Evolutionary conservation across 2,888 invertebrate species (phyloP).

Genomic region (Caenorhabditis sinica): DNA sequence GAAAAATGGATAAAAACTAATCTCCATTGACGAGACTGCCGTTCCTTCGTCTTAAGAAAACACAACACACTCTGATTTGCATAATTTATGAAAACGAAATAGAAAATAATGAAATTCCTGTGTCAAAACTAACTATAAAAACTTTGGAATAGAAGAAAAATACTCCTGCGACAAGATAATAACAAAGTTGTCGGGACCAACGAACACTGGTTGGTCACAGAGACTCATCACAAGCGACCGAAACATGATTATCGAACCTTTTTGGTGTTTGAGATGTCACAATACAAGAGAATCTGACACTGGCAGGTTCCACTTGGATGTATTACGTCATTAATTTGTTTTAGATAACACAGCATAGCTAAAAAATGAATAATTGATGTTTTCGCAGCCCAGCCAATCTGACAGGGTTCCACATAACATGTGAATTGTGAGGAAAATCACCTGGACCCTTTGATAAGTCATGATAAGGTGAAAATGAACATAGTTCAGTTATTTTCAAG

Average conservation of each 20-base stretch:
- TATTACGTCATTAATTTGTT: slow-evolving; percentile 34
- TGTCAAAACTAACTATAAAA: slow-evolving; percentile 3
- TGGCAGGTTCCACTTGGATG: slow-evolving; percentile 4
- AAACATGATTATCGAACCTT: slow-evolving; percentile 38
- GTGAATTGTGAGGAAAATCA: background rate
- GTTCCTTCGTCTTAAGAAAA: slow-evolving; percentile 3
- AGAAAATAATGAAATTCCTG: slow-evolving; percentile 19
- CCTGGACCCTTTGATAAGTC: background rate
- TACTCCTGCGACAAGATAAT: slow-evolving; percentile 6
- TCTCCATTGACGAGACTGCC: background rate
- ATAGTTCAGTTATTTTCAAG: background rate
- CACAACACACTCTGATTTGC: slow-evolving; percentile 52
- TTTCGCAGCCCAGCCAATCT: background rate
- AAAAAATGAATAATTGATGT: slow-evolving; percentile 22
- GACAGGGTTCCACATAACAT: background rate
- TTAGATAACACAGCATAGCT: background rate
- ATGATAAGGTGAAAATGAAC: background rate
- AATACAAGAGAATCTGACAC: background rate
- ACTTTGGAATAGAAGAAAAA: background rate
- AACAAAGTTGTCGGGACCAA: slow-evolving; percentile 40
- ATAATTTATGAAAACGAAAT: slow-evolving; percentile 64
- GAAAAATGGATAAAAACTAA: background rate
- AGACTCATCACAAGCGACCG: slow-evolving; percentile 9
- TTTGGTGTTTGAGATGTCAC: slow-evolving; percentile 42
- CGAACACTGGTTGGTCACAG: slow-evolving; percentile 21